Evolutionary conservation across 2,113 vertebrate genomes (phyloP).

Genomic region (Trematomus loennbergii): DNA sequence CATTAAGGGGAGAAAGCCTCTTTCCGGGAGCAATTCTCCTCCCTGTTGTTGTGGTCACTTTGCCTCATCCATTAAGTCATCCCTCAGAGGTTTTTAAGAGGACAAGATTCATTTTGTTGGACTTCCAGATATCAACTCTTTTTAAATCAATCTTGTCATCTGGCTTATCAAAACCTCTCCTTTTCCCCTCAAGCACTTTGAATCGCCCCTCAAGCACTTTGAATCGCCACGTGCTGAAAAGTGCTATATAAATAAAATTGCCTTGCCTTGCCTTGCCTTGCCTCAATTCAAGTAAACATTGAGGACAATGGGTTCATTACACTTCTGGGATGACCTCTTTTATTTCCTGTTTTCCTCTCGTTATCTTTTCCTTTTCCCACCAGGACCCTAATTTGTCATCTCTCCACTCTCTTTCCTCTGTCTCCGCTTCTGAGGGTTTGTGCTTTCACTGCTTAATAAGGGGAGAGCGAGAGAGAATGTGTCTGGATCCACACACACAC

Average conservation of each 20-base stretch:
- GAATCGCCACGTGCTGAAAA: too few relatives aligned
- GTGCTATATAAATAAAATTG: too few relatives aligned
- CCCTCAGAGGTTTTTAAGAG: constrained; percentile 12
- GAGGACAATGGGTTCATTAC: neutral
- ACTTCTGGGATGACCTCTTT: neutral
- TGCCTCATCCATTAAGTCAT: constrained; percentile 38
- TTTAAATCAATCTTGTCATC: neutral
- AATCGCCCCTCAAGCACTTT: too few relatives aligned
- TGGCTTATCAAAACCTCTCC: neutral
- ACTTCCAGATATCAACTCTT: neutral
- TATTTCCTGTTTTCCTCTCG: neutral
- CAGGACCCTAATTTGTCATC: neutral
- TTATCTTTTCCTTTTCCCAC: neutral
- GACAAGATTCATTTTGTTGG: neutral
- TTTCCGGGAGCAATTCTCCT: constrained; percentile 13
- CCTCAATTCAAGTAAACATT: neutral
- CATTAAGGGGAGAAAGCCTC: constrained; percentile 38
- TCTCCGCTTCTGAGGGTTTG: constrained; percentile 5
- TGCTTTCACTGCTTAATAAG: constrained; percentile 38
- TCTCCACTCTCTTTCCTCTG: neutral
- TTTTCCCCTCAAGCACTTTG: too few relatives aligned
- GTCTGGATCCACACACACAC: constrained; percentile 18
- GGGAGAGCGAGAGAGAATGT: constrained; percentile 28
- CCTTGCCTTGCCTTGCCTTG: too few relatives aligned
- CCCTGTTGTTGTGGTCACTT: constrained; percentile 40